Evolutionary conservation across 2,888 invertebrate species (phyloP), one percentile per base, ranked within the genome.

Genomic region (Dinocampus coccinellae): DNA sequence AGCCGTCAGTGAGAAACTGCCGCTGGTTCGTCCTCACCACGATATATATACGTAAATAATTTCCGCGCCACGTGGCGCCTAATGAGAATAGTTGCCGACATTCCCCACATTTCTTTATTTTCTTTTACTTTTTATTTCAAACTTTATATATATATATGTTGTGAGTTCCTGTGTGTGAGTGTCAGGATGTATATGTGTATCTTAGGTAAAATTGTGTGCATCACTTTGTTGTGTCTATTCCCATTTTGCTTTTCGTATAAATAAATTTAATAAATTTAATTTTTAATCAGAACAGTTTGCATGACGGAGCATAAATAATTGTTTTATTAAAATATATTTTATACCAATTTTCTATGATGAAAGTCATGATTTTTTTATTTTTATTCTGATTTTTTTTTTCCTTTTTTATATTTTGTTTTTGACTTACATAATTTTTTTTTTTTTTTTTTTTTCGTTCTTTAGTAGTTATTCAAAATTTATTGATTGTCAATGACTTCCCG

Each of bases 51-150:
- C 78, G 78, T 77, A 80, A 81, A 83, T 82, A 83, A 83, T 83
- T 83, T 81, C 77, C 76, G 75, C 78, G 83, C 82, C 83, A 82
- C 82, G 83, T 82, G 84, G 81, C 82, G 80, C 79, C 81, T 82
- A 82, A 83, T 81, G 82, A 82, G 82, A 80, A 78, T 75, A 65
- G 72, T 72, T 63, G 67, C 47, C 13, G 72, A 75, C 69, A 68
- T 76, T 71, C 72, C 72, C 75, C 69, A 75, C 67, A 76, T 78
- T 78, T 81, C 80, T 80, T 29, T 29, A 69, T 47, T 67, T n/a
- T n/a, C n/a, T n/a, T n/a, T n/a, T n/a, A n/a, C n/a, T n/a, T n/a
- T n/a, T n/a, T n/a, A n/a, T n/a, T n/a, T n/a, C n/a, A n/a, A n/a
- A n/a, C n/a, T n/a, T 69, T 64, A 34, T 47, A 39, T 39, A 13